phyloP scores from a whole-genome alignment of 2,888 invertebrate species.

The Dicyrtoma fusca region DNA sequence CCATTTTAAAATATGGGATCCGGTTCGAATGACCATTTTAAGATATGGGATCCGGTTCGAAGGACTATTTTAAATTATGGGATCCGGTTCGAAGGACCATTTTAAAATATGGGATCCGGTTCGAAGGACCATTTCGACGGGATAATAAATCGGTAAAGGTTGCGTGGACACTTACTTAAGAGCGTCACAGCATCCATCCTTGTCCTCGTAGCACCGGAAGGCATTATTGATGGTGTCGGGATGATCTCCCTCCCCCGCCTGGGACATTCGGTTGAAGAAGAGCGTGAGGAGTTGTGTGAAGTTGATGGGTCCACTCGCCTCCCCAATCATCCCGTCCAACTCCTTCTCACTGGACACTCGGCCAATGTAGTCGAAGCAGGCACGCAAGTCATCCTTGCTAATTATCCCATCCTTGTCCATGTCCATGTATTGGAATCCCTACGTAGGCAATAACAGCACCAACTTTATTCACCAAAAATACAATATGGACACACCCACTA shows the following conservation, averaged over 20 bases:
- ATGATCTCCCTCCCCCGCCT: constrained; percentile 58
- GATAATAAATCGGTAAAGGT: background rate
- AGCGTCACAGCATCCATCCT: constrained; percentile 54
- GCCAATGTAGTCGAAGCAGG: constrained; percentile 59
- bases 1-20: background rate
- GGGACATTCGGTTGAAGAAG: constrained; percentile 58
- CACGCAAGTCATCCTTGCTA: constrained; percentile 57
- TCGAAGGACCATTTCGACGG: background rate
- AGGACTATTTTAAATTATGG: background rate
- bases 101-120: background rate
- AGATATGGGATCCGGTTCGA: background rate
- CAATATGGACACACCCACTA: no score
- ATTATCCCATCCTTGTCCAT: constrained; percentile 59
- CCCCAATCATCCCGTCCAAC: constrained; percentile 59
- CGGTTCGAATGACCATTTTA: no score
- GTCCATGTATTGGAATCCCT: constrained; percentile 59
- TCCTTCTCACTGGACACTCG: constrained; percentile 58
- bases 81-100: background rate
- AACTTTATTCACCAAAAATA: constrained; percentile 29
- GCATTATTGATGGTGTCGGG: constrained; percentile 59
- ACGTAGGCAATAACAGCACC: no score
- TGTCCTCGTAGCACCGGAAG: constrained; percentile 58
- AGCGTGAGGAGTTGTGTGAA: constrained; percentile 60
- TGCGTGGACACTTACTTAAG: constrained; percentile 48
- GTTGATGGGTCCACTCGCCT: constrained; percentile 59